Conservation (phyloP, 2,113 vertebrate genomes). For the Anguilla japonica region DNA sequence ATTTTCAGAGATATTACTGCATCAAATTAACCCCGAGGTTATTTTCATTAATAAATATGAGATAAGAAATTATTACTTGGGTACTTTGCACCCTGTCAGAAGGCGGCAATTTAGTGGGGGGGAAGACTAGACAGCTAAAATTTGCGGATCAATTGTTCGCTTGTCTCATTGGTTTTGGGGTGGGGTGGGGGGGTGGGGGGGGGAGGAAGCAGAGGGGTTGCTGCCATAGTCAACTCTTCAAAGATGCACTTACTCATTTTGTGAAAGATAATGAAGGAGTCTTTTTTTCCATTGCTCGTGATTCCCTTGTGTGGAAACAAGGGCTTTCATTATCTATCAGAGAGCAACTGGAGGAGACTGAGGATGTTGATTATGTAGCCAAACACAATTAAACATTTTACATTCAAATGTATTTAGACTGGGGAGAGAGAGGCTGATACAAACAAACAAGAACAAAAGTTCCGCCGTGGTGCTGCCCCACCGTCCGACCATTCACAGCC, state of each 20-base stretch:
- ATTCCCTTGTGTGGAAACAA: conserved; percentile 37
- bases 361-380: conserved; percentile 34
- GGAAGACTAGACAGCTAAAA: conserved; percentile 34
- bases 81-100: conserved; percentile 35
- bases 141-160: conserved; percentile 46
- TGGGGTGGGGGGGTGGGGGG: background rate
- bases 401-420: conserved; percentile 28
- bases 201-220: conserved; percentile 13
- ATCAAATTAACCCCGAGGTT: conserved; percentile 50
- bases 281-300: conserved; percentile 21
- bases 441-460: conserved; percentile 2
- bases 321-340: conserved; percentile 29
- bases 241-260: conserved; percentile 41
- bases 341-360: conserved; percentile 28
- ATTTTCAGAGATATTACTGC: conserved; percentile 38
- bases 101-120: conserved; percentile 30
- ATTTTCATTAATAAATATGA: conserved; percentile 56
- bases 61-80: conserved; percentile 50
- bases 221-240: conserved; percentile 39
- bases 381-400: conserved; percentile 25
- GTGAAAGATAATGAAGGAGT: conserved; percentile 38
- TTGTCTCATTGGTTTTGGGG: conserved; percentile 27
- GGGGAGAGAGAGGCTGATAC: conserved; percentile 18
- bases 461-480: conserved; percentile 1
- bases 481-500: background rate